Evolutionary conservation across 2,888 invertebrate species (phyloP), one percentile per base, ranked within the genome.

Genomic region (Electrophaes corylata): DNA sequence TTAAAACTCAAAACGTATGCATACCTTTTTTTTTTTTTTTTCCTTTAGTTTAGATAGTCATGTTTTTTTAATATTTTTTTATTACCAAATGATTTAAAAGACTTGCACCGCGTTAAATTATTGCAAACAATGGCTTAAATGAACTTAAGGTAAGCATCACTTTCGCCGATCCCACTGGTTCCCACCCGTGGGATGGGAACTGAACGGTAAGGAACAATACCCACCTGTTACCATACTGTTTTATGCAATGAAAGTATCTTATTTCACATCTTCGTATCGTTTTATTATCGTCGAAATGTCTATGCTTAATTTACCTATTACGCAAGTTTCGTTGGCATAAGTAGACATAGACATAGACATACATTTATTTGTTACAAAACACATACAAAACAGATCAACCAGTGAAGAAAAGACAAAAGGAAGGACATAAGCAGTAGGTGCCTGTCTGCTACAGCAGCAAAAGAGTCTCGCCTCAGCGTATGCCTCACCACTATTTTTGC

Each of bases 161-260:
- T 70, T 70, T 70, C 70, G 61, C 67, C 57, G 49, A 23, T 65
- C 66, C 62, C 69, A 67, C 56, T 12, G 57, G 54, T 65, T 65
- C 66, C 62, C 69, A 67, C 56, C 12, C 56, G 54, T 65, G 65
- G 66, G 77, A 75, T 55, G 55, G 48, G 55, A 65, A 59, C 63
- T 63, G 63, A 65, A 67, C 66, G 60, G 67, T 71, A 66, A 66
- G 70, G 73, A 80, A 84, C 84, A 85, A 83, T 84, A 37, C 54
- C 23, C 37, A 81, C 78, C 62, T 53, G 69, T 56, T 53, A 62
- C 63, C 64, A 62, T 69, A 65, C 71, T 70, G 74, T 73, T 88
- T 86, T 86, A 86, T 85, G 86, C 81, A 88, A 88, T 61, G 86
- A 86, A 88, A 88, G 84, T 86, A 76, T 85, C 57, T 68, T 71